Percentiles rank a stretch among this genome's conserved stretches.
Evolutionary conservation across 2,797 vertebrate species (phyloP).

Genomic region (Typhlichthys eigenmanni): DNA sequence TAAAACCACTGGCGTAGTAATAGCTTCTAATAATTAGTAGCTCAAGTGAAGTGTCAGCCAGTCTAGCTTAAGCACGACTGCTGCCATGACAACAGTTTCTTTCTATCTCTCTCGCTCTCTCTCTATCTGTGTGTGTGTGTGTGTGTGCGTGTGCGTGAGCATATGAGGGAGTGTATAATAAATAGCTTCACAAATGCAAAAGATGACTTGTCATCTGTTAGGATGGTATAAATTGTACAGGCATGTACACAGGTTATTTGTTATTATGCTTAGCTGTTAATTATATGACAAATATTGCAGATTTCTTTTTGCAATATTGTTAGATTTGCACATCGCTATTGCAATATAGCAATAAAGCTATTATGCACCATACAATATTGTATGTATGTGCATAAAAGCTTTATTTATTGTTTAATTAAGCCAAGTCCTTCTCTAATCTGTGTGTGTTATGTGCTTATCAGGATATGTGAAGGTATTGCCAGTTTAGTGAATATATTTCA

Average conservation of each 20-base stretch:
- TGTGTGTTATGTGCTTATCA: too few relatives aligned
- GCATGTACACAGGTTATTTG: neutral
- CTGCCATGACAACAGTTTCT: constrained; percentile 74
- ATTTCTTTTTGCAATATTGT: too few relatives aligned
- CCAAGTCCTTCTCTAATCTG: constrained; percentile 5
- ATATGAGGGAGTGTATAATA: constrained; percentile 37
- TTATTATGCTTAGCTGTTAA: too few relatives aligned
- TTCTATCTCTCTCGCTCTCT: constrained; percentile 20
- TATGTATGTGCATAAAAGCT: constrained; percentile 17
- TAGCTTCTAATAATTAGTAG: constrained; percentile 50
- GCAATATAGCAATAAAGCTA: neutral
- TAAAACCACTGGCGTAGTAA: constrained; percentile 53
- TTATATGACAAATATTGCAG: too few relatives aligned
- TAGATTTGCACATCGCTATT: neutral
- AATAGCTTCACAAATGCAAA: constrained; percentile 15
- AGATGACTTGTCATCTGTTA: constrained; percentile 14
- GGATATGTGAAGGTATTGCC: neutral
- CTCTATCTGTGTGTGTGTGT: constrained; percentile 17
- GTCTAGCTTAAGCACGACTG: constrained; percentile 43
- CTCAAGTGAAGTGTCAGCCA: constrained; percentile 52
- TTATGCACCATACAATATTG: too few relatives aligned
- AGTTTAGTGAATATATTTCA: neutral
- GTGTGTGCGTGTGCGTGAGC: constrained; percentile 27
- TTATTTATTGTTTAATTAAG: constrained; percentile 26
- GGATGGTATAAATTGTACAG: constrained; percentile 13